phyloP scores from a whole-genome alignment of 1,140 invertebrate species.

The Muscidifurax raptorellus region DNA sequence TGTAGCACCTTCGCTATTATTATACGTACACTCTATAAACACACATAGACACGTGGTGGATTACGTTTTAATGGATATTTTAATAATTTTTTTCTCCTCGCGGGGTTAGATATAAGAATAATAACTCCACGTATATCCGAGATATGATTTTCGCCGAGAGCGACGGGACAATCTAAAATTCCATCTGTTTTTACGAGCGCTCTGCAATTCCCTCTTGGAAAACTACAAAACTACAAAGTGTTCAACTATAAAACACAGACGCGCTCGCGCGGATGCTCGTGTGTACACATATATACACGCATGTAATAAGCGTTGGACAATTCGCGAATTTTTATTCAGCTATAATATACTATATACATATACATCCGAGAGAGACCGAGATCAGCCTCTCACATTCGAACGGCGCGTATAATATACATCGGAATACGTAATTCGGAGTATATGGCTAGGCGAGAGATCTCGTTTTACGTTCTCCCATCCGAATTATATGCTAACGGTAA shows the following conservation, averaged over 20 bases:
- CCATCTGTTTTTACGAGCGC: not conserved
- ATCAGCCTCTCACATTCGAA: not conserved
- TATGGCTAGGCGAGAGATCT: not conserved
- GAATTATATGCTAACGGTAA: constrained; percentile 41
- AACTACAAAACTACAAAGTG: not conserved
- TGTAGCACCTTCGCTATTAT: too few species aligned
- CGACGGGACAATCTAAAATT: not conserved
- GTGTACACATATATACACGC: too few species aligned
- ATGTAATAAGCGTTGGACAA: too few species aligned
- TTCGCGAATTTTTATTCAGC: too few species aligned
- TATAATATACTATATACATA: too few species aligned
- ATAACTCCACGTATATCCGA: not conserved
- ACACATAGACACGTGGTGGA: too few species aligned
- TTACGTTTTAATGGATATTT: too few species aligned
- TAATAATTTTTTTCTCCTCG: too few species aligned
- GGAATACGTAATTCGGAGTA: constrained; percentile 3
- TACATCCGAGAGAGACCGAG: not conserved
- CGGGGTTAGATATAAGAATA: too few species aligned
- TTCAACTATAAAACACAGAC: too few species aligned
- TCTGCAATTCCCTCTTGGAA: not conserved
- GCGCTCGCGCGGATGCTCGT: too few species aligned
- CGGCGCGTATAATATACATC: constrained; percentile 4
- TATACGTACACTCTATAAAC: too few species aligned
- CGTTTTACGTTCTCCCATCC: not conserved
- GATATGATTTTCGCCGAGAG: not conserved